Evolutionary conservation across 2,113 vertebrate genomes (phyloP).

Genomic region (Vulpes ferrilata): DNA sequence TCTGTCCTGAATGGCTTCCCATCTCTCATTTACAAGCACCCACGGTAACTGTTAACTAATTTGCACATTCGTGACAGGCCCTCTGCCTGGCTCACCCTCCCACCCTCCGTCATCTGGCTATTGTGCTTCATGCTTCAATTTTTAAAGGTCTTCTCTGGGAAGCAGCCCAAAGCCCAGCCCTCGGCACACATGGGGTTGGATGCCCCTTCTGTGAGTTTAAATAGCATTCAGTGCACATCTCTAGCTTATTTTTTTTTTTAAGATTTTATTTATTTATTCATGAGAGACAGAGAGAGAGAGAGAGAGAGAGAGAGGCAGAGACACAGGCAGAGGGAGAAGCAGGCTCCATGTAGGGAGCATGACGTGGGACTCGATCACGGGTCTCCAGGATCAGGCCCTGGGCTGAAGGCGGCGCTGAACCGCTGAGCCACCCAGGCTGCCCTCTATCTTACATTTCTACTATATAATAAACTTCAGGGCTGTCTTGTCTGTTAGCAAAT

Average conservation of each 20-base stretch:
- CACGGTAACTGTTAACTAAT: not conserved
- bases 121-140: not conserved
- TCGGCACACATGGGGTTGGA: not conserved
- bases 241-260: not conserved
- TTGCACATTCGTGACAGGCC: not conserved
- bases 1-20: not conserved
- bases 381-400: too few species aligned
- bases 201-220: not conserved
- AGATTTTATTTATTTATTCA: too few species aligned
- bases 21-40: not conserved
- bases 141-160: conserved; percentile 19
- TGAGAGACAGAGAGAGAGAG: too few species aligned
- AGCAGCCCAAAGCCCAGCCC: not conserved
- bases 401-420: too few species aligned
- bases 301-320: too few species aligned
- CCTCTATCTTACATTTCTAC: not conserved
- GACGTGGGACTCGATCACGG: too few species aligned
- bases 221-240: not conserved
- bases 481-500: not conserved
- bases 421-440: too few species aligned
- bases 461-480: not conserved
- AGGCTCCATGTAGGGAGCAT: too few species aligned
- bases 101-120: not conserved
- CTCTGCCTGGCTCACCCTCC: not conserved
- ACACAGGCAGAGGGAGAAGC: too few species aligned